Conservation (phyloP, 2,888 invertebrate genomes). For the Drosophila nigritarsus region DNA sequence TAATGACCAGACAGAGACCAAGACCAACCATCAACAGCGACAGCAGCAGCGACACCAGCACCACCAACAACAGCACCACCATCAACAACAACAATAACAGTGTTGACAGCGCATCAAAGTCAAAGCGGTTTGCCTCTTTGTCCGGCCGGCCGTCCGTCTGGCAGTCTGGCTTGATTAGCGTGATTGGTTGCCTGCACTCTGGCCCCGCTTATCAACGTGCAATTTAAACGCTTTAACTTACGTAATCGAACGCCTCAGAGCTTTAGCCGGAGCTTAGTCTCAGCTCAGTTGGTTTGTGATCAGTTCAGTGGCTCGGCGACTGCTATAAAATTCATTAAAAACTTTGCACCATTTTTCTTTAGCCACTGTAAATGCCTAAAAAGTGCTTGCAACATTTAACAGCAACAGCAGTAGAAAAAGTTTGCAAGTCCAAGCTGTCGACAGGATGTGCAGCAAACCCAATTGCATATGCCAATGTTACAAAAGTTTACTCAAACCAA, state of each 20-base stretch:
- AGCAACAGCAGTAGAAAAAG: constrained; percentile 63
- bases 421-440: constrained; percentile 80
- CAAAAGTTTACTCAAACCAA: constrained; percentile 61
- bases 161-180: constrained; percentile 61
- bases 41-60: constrained; percentile 41
- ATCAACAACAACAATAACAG: constrained; percentile 25
- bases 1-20: constrained; percentile 64
- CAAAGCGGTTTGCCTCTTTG: constrained; percentile 57
- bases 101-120: constrained; percentile 68
- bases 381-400: constrained; percentile 72
- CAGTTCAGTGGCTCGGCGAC: constrained; percentile 54
- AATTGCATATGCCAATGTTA: constrained; percentile 79
- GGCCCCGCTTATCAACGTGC: constrained; percentile 58
- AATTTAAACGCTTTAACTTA: constrained; percentile 34
- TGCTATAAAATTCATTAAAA: constrained; percentile 80
- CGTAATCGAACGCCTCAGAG: constrained; percentile 53
- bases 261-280: constrained; percentile 17
- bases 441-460: constrained; percentile 80
- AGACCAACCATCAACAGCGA: constrained; percentile 46
- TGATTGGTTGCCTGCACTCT: constrained; percentile 58
- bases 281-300: constrained; percentile 31
- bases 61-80: constrained; percentile 39
- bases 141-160: constrained; percentile 21
- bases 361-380: constrained; percentile 42
- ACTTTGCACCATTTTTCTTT: constrained; percentile 53